Conservation (phyloP, 2,888 invertebrate species). For the Microdon myrmicae region DNA sequence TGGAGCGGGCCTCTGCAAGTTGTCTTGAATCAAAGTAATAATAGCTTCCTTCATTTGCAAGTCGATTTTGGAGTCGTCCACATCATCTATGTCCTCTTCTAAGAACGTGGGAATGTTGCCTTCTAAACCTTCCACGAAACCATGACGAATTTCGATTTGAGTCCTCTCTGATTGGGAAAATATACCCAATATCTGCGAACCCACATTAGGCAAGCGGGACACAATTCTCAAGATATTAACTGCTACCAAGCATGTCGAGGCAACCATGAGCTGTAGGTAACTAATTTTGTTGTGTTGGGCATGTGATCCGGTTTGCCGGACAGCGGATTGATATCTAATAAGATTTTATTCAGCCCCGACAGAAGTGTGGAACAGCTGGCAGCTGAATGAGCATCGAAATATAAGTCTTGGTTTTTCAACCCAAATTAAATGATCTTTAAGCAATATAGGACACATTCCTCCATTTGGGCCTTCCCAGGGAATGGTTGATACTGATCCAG, state of each 20-base stretch:
- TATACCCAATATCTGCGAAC: slow-evolving; percentile 77
- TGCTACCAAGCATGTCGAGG: slow-evolving; percentile 76
- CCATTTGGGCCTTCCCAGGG: slow-evolving; percentile 75
- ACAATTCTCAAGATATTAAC: slow-evolving; percentile 78
- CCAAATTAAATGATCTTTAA: slow-evolving; percentile 81
- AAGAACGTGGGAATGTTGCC: slow-evolving; percentile 61
- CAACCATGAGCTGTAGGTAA: slow-evolving; percentile 74
- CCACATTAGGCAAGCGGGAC: slow-evolving; percentile 74
- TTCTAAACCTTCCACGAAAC: slow-evolving; percentile 90
- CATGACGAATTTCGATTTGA: slow-evolving; percentile 74
- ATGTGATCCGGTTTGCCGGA: slow-evolving; percentile 83
- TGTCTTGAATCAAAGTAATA: slow-evolving; percentile 79
- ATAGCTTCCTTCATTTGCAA: slow-evolving; percentile 72
- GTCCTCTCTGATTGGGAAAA: slow-evolving; percentile 74
- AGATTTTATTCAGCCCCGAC: slow-evolving; percentile 81
- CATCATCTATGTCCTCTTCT: slow-evolving; percentile 40
- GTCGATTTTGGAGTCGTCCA: slow-evolving; percentile 56
- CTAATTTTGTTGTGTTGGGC: slow-evolving; percentile 79
- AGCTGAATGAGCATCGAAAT: slow-evolving; percentile 74
- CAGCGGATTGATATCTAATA: slow-evolving; percentile 81
- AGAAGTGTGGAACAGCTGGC: slow-evolving; percentile 76
- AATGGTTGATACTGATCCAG: slow-evolving; percentile 78
- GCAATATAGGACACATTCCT: slow-evolving; percentile 76
- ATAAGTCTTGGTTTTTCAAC: slow-evolving; percentile 77
- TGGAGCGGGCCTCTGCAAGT: slow-evolving; percentile 80